A percentile compares a stretch with the other conserved stretches of the same genome.
Evolutionary conservation across 1,140 invertebrate species (phyloP).

Genomic region (Dendrolimus punctatus): DNA sequence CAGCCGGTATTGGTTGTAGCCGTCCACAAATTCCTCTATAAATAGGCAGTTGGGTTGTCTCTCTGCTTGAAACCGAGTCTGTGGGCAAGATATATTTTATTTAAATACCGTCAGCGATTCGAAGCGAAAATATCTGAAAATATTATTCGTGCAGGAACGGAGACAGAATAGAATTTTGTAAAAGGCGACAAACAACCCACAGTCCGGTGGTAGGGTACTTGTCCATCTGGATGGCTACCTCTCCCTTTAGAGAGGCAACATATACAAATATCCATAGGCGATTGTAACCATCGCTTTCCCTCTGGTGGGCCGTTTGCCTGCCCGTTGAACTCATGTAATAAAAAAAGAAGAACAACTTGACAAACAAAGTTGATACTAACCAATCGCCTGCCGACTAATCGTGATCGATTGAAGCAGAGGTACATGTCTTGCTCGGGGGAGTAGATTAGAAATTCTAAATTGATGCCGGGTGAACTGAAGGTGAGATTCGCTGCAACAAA

Average conservation of each 20-base stretch:
- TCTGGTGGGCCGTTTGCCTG: too few relatives aligned
- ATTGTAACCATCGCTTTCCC: too few relatives aligned
- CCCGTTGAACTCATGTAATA: background rate
- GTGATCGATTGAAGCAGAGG: conserved; percentile 61
- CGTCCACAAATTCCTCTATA: conserved; percentile 62
- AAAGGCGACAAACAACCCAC: too few relatives aligned
- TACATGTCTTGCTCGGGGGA: conserved; percentile 63
- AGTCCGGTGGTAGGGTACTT: too few relatives aligned
- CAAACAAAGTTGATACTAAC: conserved; percentile 26
- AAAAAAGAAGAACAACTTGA: conserved; percentile 1
- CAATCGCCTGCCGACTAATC: conserved; percentile 58
- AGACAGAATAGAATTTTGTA: too few relatives aligned
- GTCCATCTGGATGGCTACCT: too few relatives aligned
- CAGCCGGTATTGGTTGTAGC: conserved; percentile 62
- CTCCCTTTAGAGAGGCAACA: too few relatives aligned
- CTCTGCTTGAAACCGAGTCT: conserved; percentile 60
- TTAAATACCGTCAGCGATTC: too few relatives aligned
- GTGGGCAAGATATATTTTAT: conserved; percentile 9
- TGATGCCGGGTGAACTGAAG: conserved; percentile 57
- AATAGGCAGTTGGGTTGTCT: conserved; percentile 60
- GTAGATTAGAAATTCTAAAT: conserved; percentile 61
- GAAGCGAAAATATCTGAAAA: too few relatives aligned
- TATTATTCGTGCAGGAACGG: too few relatives aligned
- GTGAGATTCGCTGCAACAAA: conserved; percentile 68
- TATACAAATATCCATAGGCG: too few relatives aligned